Base-by-base conservation (phyloP, 1,140 invertebrate genomes). In the Manduca sexta region DNA sequence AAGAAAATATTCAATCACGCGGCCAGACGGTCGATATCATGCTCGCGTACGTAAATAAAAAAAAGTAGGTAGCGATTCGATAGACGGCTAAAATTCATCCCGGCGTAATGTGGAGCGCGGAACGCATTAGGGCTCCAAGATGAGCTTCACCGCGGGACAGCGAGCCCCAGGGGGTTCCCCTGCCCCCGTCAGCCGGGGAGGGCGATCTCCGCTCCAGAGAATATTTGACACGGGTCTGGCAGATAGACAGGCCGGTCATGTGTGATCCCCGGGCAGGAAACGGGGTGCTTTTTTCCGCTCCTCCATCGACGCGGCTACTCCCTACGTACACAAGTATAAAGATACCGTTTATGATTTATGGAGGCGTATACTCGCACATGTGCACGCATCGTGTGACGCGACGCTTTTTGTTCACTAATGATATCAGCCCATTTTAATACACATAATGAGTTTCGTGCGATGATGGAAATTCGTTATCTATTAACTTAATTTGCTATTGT, bases 221-320 rank as follows among this genome's bases (percentile, higher is more conserved):
- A 82, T 85, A 85, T 85, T 85, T 85, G 79, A 85, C 82, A 85
- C 73, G 82, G 82, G 82, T 85, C 79, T 85, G 79, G 82, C 82
- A 83, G 78, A 84, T 84, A 83, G 81, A 85, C 82, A 83, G 76
- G 61, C 79, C 78, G 78, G 79, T 83, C 82, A 82, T 85, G 82
- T 85, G 82, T 83, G 82, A 83, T 83, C 74, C 71, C 72, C 71
- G 59, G 69, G 60, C 77, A 82, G 82, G 78, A 85, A 85, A 77
- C 72, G 75, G 67, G 71, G 70, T 74, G 72, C 64, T 82, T 84
- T 85, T 85, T 85, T 80, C 72, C 72, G 67, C 60, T 71, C 70
- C 68, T 71, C 61, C 71, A 74, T 81, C 77, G 69, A 83, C 70
- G 69, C 74, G 61, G 65, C 69, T 77, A 65, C 54, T 63, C 55